phyloP scores from a whole-genome alignment of 2,113 vertebrate species.

The Laticauda colubrina region DNA sequence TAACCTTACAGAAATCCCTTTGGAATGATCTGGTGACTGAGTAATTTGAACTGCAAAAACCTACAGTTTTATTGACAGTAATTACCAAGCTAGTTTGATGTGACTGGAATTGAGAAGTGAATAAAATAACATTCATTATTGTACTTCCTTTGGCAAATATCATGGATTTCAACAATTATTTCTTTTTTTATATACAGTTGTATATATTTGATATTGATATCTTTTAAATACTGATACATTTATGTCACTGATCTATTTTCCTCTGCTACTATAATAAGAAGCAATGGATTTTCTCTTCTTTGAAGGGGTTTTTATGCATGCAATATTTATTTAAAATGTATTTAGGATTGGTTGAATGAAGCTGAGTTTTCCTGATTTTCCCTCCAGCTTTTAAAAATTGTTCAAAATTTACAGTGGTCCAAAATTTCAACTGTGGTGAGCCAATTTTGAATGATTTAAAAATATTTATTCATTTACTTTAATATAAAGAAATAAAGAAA shows the following conservation, averaged over 20 bases:
- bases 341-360: not conserved
- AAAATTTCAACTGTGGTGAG: not conserved
- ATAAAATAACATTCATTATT: conserved; percentile 1
- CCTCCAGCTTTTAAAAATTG: not conserved
- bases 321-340: not conserved
- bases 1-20: conserved; percentile 16
- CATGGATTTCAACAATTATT: not conserved
- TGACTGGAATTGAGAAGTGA: conserved; percentile 8
- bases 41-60: conserved; percentile 27
- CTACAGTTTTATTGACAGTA: conserved; percentile 12
- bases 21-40: not conserved
- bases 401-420: not conserved
- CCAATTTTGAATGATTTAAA: not conserved
- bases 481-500: not conserved
- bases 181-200: not conserved
- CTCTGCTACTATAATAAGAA: not conserved
- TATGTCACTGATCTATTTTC: not conserved
- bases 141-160: not conserved
- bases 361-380: not conserved
- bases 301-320: not conserved
- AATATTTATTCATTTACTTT: not conserved
- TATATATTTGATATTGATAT: not conserved
- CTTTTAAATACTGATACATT: not conserved
- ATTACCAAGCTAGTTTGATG: not conserved
- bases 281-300: not conserved